phyloP scores from a whole-genome alignment of 2,113 vertebrate genomes.

The Pangasianodon gigas region DNA sequence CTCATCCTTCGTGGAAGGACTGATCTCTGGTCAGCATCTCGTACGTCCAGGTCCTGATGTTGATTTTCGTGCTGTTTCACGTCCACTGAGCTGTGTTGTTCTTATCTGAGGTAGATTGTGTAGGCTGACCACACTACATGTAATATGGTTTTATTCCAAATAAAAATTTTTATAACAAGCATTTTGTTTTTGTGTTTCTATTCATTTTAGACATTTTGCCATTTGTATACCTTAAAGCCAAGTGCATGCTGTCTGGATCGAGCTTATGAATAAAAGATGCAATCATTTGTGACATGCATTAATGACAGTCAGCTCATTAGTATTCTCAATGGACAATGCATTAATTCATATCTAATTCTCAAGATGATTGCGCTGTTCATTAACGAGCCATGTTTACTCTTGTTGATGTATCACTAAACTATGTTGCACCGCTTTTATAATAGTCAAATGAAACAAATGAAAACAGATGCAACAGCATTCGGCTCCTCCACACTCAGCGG shows the following conservation, averaged over 20 bases:
- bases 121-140: slow-evolving; percentile 80
- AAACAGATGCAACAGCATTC: neutral
- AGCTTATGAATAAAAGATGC: slow-evolving; percentile 16
- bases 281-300: slow-evolving; percentile 19
- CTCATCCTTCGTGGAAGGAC: neutral
- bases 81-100: slow-evolving; percentile 74
- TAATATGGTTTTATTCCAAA: slow-evolving; percentile 85
- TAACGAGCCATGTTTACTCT: slow-evolving; percentile 1
- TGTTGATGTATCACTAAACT: neutral
- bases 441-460: neutral
- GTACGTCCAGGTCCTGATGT: slow-evolving; percentile 42
- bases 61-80: slow-evolving; percentile 51
- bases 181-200: neutral
- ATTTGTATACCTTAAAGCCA: neutral
- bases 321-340: neutral
- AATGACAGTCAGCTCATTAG: neutral
- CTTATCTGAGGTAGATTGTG: slow-evolving; percentile 79
- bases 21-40: neutral
- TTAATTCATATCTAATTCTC: slow-evolving; percentile 7
- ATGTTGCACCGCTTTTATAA: neutral
- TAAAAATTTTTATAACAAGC: slow-evolving; percentile 80
- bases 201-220: neutral
- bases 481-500: neutral
- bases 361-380: neutral
- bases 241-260: neutral